Evolutionary conservation across 1,140 invertebrate genomes (phyloP), one percentile per base, ranked within the genome.

Genomic region (Arion vulgaris): DNA sequence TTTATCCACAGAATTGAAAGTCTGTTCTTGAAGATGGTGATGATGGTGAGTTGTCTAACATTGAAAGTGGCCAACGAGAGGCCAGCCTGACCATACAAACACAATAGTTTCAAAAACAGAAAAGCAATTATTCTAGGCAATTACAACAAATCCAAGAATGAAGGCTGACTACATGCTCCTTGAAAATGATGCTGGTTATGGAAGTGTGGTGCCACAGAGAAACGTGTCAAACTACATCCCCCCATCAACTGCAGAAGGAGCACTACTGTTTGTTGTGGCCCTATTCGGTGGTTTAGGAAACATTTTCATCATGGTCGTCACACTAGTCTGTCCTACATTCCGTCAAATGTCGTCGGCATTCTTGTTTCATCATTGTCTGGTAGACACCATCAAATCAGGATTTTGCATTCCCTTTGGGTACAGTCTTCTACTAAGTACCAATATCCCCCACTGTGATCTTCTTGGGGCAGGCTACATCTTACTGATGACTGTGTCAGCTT

Each of bases 381-480:
- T 91, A 23, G 90, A 91, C 78, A 73, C 87, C 1, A 82, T 90
- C 34, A 90, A 90, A 53, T 86, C 89, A 0, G 66, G 81, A 15
- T 89, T 88, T 72, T 90, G 89, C 72, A 79, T 90, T 17, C 84
- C 89, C 0, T 90, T 88, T 77, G 87, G 85, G 17, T 96, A 96
- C 57, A 96, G 96, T 83, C 96, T 97, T 83, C 94, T 97, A 83
- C 94, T 95, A 83, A 96, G 96, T 91, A 95, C 96, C 87, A 95
- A 96, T 0, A 95, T 97, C 39, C 95, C 95, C 89, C 96, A 96
- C 89, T 98, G 96, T 91, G 96, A 96, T 26, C 92, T 97, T n/a
- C 95, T 97, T 17, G 96, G 97, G 91, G 97, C 96, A 26, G 96
- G 96, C 15, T 98, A 97, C 91, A 94, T 98, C 0, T 94, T 98